Conservation (phyloP, 1,140 invertebrate species). For the Aphelenchoides besseyi region DNA sequence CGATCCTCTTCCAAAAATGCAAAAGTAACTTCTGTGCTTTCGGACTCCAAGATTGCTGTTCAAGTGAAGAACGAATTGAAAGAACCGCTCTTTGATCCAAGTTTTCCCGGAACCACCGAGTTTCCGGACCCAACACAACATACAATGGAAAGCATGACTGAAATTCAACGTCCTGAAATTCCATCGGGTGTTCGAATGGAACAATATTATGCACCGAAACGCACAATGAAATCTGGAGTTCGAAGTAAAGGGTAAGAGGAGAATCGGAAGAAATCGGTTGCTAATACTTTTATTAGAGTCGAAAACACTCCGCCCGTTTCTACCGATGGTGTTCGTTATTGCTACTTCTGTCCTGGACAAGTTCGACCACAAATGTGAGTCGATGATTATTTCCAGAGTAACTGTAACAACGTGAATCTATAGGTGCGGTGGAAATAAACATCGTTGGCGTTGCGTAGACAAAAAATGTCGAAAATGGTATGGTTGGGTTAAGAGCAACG, state of each 20-base stretch:
- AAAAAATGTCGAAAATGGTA: slow-evolving; percentile 46
- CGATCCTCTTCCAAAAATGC: no score
- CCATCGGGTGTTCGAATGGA: slow-evolving; percentile 11
- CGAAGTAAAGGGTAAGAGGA: slow-evolving; percentile 28
- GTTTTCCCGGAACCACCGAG: no score
- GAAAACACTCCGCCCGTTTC: slow-evolving; percentile 44
- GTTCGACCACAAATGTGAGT: slow-evolving; percentile 41
- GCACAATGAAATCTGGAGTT: slow-evolving; percentile 21
- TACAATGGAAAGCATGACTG: not conserved
- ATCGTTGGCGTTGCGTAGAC: slow-evolving; percentile 45
- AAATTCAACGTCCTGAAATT: not conserved
- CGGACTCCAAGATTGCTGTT: no score
- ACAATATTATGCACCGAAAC: slow-evolving; percentile 24
- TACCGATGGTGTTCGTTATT: slow-evolving; percentile 30
- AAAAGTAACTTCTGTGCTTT: no score
- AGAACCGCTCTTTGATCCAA: no score
- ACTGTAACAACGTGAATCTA: not conserved
- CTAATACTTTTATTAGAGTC: slow-evolving; percentile 45
- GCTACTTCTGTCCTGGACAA: slow-evolving; percentile 38
- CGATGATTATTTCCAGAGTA: not conserved
- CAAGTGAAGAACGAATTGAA: no score
- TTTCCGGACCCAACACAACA: no score
- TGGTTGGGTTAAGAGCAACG: slow-evolving; percentile 41
- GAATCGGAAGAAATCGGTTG: slow-evolving; percentile 23
- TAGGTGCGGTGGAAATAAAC: slow-evolving; percentile 41